Evolutionary conservation across 2,113 vertebrate species (phyloP).

Genomic region (Catharus minimus): DNA sequence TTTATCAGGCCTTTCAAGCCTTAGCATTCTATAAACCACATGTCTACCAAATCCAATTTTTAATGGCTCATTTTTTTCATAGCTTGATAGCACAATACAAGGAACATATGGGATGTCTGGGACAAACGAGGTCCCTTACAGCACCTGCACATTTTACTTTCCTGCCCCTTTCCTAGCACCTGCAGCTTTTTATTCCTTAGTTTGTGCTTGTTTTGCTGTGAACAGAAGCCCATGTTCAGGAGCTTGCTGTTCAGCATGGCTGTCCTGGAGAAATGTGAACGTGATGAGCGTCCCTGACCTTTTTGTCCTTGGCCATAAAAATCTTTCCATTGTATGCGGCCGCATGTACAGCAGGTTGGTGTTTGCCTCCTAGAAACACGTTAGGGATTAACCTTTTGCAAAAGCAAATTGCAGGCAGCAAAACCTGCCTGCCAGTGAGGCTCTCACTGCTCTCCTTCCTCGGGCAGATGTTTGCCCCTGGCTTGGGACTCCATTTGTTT

Average conservation of each 20-base stretch:
- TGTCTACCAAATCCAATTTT: neutral
- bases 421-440: neutral
- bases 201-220: neutral
- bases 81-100: neutral
- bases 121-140: rapidly evolving
- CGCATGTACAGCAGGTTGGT: neutral
- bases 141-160: neutral
- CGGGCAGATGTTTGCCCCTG: neutral
- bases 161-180: neutral
- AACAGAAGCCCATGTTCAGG: neutral
- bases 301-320: neutral
- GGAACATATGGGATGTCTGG: neutral
- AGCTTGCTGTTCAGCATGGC: neutral
- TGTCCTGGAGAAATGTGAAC: neutral
- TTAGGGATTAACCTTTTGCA: slow-evolving; percentile 6
- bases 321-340: neutral
- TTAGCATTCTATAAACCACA: neutral
- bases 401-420: neutral
- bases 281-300: neutral
- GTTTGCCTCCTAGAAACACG: neutral
- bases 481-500: neutral
- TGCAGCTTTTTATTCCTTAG: neutral
- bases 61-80: neutral
- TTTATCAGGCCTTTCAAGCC: neutral
- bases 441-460: neutral